Percentiles rank a stretch among this genome's conserved stretches.
These are phyloP conservation scores for Saccostrea echinata DNA, from an alignment of 1,140 invertebrate genomes.

Conservation along the genomic window DNA sequence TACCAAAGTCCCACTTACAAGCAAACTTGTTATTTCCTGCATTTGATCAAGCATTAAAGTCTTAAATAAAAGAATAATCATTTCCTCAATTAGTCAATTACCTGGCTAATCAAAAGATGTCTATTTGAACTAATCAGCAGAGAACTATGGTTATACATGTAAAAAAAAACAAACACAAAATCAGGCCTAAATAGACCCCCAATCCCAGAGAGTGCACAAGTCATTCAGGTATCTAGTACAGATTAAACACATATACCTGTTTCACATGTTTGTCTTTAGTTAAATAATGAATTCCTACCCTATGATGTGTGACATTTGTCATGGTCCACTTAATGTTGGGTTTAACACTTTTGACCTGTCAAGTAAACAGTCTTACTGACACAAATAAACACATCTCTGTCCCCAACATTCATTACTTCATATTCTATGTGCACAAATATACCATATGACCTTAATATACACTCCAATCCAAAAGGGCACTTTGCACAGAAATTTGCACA, in stretches of 20 bases:
- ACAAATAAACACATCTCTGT: not conserved
- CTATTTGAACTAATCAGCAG: not conserved
- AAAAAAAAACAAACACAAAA: not conserved
- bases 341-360: too few species aligned
- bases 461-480: too few species aligned
- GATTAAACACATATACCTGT: not conserved
- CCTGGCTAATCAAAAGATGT: not conserved
- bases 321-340: not conserved
- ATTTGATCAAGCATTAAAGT: not conserved
- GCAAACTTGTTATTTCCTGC: not conserved
- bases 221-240: not conserved
- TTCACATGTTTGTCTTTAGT: not conserved
- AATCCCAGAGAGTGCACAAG: not conserved
- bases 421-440: not conserved
- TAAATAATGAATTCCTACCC: slow-evolving; percentile 6
- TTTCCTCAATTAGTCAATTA: slow-evolving; percentile 20
- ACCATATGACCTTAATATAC: not conserved
- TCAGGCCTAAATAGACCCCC: not conserved
- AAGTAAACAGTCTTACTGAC: not conserved
- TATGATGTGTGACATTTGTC: not conserved
- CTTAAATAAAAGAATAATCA: not conserved
- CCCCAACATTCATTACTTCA: not conserved
- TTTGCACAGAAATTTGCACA: too few species aligned
- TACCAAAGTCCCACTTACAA: not conserved
- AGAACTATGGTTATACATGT: not conserved